A percentile compares a stretch with the other conserved stretches of the same genome.
Evolutionary conservation across 1,140 invertebrate genomes (phyloP).

Genomic region (Tetramorium simillimum): DNA sequence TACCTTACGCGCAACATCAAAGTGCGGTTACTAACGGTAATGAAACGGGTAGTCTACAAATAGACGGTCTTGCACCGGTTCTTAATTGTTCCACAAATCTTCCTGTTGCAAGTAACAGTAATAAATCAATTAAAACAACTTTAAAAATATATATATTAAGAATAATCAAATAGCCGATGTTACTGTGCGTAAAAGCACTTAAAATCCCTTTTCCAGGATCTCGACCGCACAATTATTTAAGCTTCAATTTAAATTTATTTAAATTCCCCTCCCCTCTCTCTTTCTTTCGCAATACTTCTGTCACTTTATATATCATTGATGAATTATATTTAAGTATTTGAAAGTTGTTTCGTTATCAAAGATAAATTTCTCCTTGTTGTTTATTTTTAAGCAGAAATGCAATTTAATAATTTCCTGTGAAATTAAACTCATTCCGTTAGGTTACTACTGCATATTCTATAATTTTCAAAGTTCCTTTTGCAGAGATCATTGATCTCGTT

Average conservation of each 20-base stretch:
- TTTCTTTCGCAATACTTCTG: not conserved
- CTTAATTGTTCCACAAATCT: not conserved
- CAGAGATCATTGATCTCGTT: constrained; percentile 6
- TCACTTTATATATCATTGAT: not conserved
- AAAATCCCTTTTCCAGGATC: not conserved
- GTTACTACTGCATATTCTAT: not conserved
- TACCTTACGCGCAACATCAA: constrained; percentile 24
- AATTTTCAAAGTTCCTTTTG: constrained; percentile 3
- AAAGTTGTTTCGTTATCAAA: not conserved
- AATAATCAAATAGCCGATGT: not conserved
- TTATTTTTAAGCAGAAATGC: not conserved
- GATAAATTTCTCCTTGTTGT: not conserved
- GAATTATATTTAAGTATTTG: not conserved
- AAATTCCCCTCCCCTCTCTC: not conserved
- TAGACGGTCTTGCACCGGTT: not conserved
- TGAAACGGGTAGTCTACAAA: not conserved
- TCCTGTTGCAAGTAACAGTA: not conserved
- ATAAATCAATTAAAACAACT: not conserved
- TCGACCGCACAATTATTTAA: not conserved
- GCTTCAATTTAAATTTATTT: not conserved
- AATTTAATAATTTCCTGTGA: not conserved
- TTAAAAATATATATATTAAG: not conserved
- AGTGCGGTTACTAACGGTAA: constrained; percentile 28
- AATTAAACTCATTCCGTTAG: not conserved
- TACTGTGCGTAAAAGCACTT: not conserved